Evolutionary conservation across 2,797 vertebrate genomes (phyloP).

Genomic region (Lagorchestes hirsutus): DNA sequence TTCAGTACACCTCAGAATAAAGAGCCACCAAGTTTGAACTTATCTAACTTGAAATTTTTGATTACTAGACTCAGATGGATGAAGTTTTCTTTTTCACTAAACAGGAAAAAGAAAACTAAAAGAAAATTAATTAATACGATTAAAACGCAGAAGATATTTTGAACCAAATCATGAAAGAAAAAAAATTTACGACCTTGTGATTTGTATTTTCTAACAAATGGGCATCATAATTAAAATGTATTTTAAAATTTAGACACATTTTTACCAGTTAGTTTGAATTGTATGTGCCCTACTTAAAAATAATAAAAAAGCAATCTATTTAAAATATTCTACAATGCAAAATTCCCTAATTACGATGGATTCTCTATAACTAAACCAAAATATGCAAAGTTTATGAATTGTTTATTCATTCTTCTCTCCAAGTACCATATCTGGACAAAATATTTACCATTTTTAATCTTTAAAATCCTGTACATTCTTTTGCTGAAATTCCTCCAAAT

Average conservation of each 20-base stretch:
- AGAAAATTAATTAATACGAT: constrained; percentile 38
- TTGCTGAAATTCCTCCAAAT: constrained; percentile 8
- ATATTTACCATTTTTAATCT: background rate
- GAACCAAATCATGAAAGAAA: background rate
- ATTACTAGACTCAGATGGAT: constrained; percentile 46
- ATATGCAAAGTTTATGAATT: constrained; percentile 10
- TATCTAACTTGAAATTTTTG: constrained; percentile 52
- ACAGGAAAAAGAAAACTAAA: background rate
- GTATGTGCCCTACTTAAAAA: constrained; percentile 11
- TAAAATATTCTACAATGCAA: constrained; percentile 15
- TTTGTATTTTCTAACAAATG: constrained; percentile 22
- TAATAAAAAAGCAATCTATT: constrained; percentile 36
- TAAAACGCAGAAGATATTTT: background rate
- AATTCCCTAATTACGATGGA: constrained; percentile 17
- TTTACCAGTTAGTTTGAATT: background rate
- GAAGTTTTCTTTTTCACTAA: constrained; percentile 31
- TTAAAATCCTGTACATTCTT: background rate
- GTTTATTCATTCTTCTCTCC: background rate
- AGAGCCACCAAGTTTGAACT: constrained; percentile 36
- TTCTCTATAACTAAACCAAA: constrained; percentile 16
- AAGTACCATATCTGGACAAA: background rate
- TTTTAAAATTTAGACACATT: constrained; percentile 39
- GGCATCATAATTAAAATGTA: background rate
- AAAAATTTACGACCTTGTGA: background rate
- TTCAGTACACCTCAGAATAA: constrained; percentile 38